Base-by-base conservation (phyloP, 2,888 invertebrate species). In the Epicampocera succincta region DNA sequence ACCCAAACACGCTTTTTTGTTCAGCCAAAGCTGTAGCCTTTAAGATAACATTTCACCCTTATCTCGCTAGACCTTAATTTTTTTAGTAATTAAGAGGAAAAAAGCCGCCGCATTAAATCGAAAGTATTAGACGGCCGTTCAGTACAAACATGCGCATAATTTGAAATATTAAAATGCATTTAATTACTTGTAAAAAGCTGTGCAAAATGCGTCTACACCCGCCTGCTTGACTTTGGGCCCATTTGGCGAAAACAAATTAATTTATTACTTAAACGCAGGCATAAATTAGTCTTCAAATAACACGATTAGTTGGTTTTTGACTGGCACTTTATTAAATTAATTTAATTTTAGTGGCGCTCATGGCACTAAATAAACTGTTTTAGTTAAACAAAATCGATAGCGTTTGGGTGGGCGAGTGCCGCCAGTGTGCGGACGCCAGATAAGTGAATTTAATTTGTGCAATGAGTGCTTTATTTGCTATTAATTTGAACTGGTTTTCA, bases 281-380 rank as follows among this genome's bases (percentile, higher is more conserved):
- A 21, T 17, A 40, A 65, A 48, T 65, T 13, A 21, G 13, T 65
- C 21, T 74, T 46, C 29, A 63, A 63, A 63, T 38, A 52, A 73
- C 11, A 13, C 25, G 25, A 50, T 73, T 46, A 44, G 38, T 56
- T 74, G 56, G 48, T 58, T 66, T 65, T 48, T 56, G 56, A 58
- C 65, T 65, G 25, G 25, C 63, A 66, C 74, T 75, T 60, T 58
- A 75, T 75, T 50, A 75, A 66, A 75, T 75, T 75, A 58, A 75
- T 75, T 50, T 75, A 3, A 56, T n/a, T 48, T 50, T 48, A 58
- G 46, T 66, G 19, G 42, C 12, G 29, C 15, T 58, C n/a, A 19
- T 11, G 19, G 5, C 50, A 33, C 50, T n/a, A 58, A 75, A 66
- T 75, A 58, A 66, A 58, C 25, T 29, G 15, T 42, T 66, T 66